These are phyloP conservation scores for Syrphus vitripennis DNA, from an alignment of 2,888 invertebrate genomes.

Conservation along the genomic window DNA sequence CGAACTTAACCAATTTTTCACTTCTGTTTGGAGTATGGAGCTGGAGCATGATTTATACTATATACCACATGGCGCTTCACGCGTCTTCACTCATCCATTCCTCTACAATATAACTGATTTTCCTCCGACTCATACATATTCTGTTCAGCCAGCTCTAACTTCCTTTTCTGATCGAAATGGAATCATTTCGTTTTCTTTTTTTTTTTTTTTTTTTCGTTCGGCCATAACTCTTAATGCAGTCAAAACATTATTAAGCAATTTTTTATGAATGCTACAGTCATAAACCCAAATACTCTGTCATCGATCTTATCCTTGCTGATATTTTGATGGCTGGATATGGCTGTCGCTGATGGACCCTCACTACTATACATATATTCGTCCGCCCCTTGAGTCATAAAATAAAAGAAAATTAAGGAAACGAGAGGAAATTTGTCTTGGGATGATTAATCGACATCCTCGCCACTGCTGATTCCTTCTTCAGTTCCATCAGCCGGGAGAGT, in stretches of 20 bases:
- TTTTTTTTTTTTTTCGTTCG: neutral
- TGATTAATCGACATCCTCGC: constrained; percentile 70
- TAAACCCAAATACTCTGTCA: constrained; percentile 64
- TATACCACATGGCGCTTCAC: constrained; percentile 15
- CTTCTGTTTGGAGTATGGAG: neutral
- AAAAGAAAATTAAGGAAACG: constrained; percentile 67
- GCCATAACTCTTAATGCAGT: constrained; percentile 65
- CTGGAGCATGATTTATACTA: neutral
- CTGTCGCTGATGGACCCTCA: constrained; percentile 55
- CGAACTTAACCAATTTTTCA: constrained; percentile 4
- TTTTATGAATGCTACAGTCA: constrained; percentile 67
- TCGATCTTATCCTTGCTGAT: constrained; percentile 64
- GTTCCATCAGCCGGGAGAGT: neutral
- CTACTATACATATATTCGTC: neutral
- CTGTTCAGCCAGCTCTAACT: neutral
- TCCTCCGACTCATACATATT: neutral
- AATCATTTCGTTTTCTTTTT: constrained; percentile 20
- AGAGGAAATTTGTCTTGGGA: constrained; percentile 70
- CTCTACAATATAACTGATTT: constrained; percentile 11
- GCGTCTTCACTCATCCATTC: neutral
- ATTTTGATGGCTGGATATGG: constrained; percentile 39
- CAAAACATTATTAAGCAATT: constrained; percentile 71
- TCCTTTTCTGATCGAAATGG: constrained; percentile 29
- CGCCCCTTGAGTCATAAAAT: constrained; percentile 42
- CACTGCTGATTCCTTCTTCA: constrained; percentile 35